Evolutionary conservation across 2,797 vertebrate genomes (phyloP).

Genomic region (Lacerta bilineata): DNA sequence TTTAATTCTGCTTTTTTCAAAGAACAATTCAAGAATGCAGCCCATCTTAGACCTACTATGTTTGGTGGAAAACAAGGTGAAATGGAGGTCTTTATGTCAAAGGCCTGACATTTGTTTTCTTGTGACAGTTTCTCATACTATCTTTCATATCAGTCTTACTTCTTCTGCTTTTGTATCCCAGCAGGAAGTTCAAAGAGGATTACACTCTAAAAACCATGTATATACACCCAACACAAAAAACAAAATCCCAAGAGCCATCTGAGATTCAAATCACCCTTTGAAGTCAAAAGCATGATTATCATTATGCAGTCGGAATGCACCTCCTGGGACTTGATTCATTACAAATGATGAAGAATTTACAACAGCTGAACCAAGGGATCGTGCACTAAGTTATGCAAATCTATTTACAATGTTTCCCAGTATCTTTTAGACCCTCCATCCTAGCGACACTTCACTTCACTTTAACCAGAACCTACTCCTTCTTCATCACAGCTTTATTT

Average conservation of each 20-base stretch:
- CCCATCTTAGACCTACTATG: neutral
- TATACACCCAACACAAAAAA: neutral
- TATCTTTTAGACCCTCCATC: neutral
- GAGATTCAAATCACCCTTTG: neutral
- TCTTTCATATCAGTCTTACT: neutral
- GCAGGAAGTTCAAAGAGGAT: neutral
- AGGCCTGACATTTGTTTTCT: neutral
- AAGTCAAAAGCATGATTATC: constrained; percentile 7
- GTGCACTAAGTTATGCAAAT: neutral
- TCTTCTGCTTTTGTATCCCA: neutral
- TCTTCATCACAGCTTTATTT: neutral
- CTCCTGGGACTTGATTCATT: neutral
- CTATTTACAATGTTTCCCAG: neutral
- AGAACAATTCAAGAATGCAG: neutral
- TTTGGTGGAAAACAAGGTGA: constrained; percentile 6
- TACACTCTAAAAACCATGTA: neutral
- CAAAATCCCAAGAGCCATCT: neutral
- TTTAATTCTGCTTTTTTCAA: neutral
- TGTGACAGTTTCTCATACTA: constrained; percentile 1
- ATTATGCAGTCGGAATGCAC: neutral
- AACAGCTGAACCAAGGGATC: neutral
- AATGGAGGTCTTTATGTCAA: neutral
- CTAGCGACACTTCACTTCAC: neutral
- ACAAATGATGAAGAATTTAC: neutral
- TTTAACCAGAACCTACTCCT: neutral